Conservation (phyloP, 2,797 vertebrate genomes). For the Megaceryle alcyon region DNA sequence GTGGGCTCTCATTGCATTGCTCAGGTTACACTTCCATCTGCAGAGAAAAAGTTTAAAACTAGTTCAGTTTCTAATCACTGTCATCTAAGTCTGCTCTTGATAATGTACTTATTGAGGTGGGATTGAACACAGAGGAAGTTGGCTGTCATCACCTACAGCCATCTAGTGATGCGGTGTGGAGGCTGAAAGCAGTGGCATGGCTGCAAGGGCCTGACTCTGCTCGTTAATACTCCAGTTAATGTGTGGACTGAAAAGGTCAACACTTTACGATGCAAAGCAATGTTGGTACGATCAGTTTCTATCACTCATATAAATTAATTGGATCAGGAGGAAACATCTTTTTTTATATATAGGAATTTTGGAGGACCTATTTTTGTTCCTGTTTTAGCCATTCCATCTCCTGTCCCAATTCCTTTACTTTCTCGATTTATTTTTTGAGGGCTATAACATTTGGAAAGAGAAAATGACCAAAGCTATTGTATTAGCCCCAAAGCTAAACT, state of each 20-base stretch:
- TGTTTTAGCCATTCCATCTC: background rate
- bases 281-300: background rate
- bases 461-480: conserved; percentile 30
- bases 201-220: background rate
- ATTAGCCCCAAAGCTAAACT: conserved; percentile 31
- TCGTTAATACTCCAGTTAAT: background rate
- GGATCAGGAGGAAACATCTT: background rate
- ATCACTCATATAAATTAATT: background rate
- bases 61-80: conserved; percentile 18
- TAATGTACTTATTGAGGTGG: conserved; percentile 37
- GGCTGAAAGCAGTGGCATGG: background rate
- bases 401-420: background rate
- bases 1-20: background rate
- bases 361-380: background rate
- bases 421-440: conserved; percentile 9
- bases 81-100: conserved; percentile 48
- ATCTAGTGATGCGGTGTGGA: background rate
- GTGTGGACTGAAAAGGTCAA: background rate
- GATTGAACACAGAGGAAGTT: background rate
- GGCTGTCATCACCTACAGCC: conserved; percentile 49
- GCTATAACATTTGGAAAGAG: conserved; percentile 31
- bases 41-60: background rate
- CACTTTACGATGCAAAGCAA: background rate
- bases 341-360: background rate
- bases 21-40: conserved; percentile 31